Conservation (phyloP, 2,113 vertebrate species). For the Hylia prasina region DNA sequence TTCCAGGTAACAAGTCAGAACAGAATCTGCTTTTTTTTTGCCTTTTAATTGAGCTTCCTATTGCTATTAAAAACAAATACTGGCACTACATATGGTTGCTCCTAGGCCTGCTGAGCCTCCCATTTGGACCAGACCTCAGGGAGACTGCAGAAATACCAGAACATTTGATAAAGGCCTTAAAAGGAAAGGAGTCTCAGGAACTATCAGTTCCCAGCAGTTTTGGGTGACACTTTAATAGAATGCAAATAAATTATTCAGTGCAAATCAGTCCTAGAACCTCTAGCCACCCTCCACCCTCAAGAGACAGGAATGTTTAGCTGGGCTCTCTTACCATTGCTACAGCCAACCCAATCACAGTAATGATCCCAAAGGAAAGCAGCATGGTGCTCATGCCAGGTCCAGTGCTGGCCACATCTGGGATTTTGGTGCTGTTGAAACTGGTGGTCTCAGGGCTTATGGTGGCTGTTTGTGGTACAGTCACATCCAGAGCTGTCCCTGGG, state of each 20-base stretch:
- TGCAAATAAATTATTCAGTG: neutral
- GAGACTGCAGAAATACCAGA: neutral
- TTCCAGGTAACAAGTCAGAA: neutral
- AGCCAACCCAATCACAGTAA: slow-evolving; percentile 90
- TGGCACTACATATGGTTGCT: neutral
- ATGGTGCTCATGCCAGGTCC: slow-evolving; percentile 81
- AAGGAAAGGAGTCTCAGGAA: neutral
- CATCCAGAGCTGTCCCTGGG: slow-evolving; percentile 49
- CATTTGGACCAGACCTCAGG: neutral
- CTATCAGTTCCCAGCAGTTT: neutral
- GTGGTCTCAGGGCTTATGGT: slow-evolving; percentile 80
- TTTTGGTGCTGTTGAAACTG: slow-evolving; percentile 83
- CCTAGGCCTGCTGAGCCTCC: neutral
- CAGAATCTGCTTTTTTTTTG: neutral
- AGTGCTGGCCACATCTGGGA: slow-evolving; percentile 71
- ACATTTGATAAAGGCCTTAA: neutral
- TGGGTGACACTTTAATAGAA: neutral
- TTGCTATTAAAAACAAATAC: neutral
- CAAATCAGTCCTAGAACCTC: neutral
- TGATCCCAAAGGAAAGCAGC: slow-evolving; percentile 91
- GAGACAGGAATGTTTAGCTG: neutral
- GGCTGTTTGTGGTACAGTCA: slow-evolving; percentile 64
- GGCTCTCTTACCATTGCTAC: slow-evolving; percentile 86
- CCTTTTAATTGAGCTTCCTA: neutral
- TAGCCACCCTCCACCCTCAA: neutral